Evolutionary conservation across 2,888 invertebrate species (phyloP), one percentile per base, ranked within the genome.

Genomic region (Alloscopus bannaensis): DNA sequence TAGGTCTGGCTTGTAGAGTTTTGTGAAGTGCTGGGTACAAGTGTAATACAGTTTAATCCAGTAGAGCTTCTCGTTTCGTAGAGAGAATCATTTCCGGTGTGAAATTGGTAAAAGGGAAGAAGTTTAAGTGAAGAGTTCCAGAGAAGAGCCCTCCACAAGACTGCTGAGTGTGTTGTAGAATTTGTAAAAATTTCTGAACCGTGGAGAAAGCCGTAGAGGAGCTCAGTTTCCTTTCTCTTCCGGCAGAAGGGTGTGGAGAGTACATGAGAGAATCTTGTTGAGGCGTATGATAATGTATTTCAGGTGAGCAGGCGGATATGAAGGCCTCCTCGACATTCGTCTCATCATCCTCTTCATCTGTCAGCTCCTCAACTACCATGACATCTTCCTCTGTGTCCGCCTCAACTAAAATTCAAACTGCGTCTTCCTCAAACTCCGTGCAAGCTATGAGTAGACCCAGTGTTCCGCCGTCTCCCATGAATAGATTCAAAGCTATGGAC

Each of bases 401-500:
- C 24, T 47, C 66, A 1, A 77, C 69, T 24, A 75, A 66, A 66
- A 60, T 62, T 22, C 42, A 62, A 55, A 52, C 66, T 31, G 64
- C 60, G 31, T 55, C 79, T 45, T 52, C 72, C 45, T 80, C 71
- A 24, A 83, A 78, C 80, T 76, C 82, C 70, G 22, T 69, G 47
- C 45, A 64, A 59, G 31, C 66, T 45, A 57, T 47, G 24, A 45
- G 40, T 65, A 64, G 45, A 4, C 36, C 65, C 13, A 65, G 64
- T 26, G 47, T 77, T 28, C 71, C 70, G 26, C 28, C 52, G 11
- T 52, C 78, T 64, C 78, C 78, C 24, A 71, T 78, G 70, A 93
- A 95, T 88, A 96, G 95, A 91, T 96, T 96, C 91, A 93, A 94
- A 89, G 95, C 96, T 90, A 92, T 96, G 89, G 96, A 96, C 89